These are phyloP conservation scores for Aphaenogaster ashmeadi DNA, from an alignment of 1,140 invertebrate genomes.

Conservation along the genomic window DNA sequence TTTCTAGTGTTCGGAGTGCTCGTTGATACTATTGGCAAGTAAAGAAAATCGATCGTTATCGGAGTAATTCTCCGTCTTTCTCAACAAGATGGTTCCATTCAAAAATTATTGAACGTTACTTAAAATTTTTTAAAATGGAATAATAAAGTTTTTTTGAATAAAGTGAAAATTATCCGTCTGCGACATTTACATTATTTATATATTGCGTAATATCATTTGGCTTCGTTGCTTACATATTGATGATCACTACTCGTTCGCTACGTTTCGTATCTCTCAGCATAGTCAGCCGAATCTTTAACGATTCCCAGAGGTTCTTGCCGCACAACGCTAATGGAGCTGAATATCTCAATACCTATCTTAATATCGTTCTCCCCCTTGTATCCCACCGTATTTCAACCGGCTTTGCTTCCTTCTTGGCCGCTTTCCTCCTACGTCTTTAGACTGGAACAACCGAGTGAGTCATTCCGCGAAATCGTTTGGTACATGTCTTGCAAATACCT, in stretches of 20 bases:
- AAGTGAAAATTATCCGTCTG: not conserved
- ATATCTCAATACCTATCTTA: conserved; percentile 77
- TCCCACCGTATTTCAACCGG: conserved; percentile 39
- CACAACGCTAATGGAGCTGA: conserved; percentile 75
- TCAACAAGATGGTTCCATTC: not conserved
- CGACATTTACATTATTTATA: not conserved
- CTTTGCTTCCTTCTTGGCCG: conserved; percentile 3
- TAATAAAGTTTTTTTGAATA: not conserved
- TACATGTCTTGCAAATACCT: conserved; percentile 68
- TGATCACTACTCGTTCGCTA: not conserved
- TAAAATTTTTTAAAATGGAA: not conserved
- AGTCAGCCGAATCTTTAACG: conserved; percentile 64
- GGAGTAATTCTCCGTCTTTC: not conserved
- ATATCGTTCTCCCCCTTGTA: conserved; percentile 63
- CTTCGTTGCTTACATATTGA: conserved; percentile 23
- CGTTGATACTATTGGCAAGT: conserved; percentile 41
- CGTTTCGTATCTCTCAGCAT: conserved; percentile 12
- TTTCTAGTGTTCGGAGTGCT: conserved; percentile 39
- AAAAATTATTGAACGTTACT: not conserved
- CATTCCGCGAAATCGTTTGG: conserved; percentile 74
- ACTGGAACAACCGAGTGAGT: conserved; percentile 70
- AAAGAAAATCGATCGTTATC: conserved; percentile 42
- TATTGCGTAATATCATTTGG: not conserved
- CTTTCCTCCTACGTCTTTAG: conserved; percentile 25
- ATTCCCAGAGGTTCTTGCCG: conserved; percentile 61